Conservation (phyloP, 2,113 vertebrate species). For the Cardinalis cardinalis region DNA sequence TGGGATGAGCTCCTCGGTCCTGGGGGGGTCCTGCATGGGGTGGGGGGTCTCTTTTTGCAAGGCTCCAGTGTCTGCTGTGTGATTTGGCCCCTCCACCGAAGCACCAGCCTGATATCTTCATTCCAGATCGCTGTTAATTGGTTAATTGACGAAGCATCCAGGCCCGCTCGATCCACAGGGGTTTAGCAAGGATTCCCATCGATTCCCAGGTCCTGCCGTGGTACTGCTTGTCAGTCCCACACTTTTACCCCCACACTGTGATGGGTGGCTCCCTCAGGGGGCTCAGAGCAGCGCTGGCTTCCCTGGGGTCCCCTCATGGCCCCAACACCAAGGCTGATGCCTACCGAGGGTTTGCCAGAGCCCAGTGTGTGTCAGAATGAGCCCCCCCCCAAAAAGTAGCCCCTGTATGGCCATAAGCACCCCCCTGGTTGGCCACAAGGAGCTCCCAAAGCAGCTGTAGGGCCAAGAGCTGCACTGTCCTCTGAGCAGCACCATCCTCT, state of each 20-base stretch:
- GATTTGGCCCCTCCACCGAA: not conserved
- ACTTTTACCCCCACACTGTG: accelerated
- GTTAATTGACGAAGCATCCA: not conserved
- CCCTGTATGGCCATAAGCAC: not conserved
- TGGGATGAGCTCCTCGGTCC: not conserved
- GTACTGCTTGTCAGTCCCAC: not conserved
- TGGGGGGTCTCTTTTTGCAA: not conserved
- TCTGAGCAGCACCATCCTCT: accelerated
- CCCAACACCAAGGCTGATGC: too few relatives aligned
- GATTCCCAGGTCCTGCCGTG: too few relatives aligned
- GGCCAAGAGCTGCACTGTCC: not conserved
- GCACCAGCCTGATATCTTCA: accelerated
- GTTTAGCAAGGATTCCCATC: not conserved
- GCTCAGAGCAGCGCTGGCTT: accelerated
- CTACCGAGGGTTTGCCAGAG: not conserved
- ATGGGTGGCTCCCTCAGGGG: not conserved
- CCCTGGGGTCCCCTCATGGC: too few relatives aligned
- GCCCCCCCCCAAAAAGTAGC: not conserved
- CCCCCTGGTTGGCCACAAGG: not conserved
- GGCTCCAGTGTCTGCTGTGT: too few relatives aligned
- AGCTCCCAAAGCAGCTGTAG: not conserved
- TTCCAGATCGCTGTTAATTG: not conserved
- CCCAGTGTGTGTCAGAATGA: not conserved
- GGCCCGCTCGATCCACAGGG: accelerated
- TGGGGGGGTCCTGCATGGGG: not conserved